Conservation (phyloP, 2,113 vertebrate genomes). For the Ibidorhyncha struthersii region DNA sequence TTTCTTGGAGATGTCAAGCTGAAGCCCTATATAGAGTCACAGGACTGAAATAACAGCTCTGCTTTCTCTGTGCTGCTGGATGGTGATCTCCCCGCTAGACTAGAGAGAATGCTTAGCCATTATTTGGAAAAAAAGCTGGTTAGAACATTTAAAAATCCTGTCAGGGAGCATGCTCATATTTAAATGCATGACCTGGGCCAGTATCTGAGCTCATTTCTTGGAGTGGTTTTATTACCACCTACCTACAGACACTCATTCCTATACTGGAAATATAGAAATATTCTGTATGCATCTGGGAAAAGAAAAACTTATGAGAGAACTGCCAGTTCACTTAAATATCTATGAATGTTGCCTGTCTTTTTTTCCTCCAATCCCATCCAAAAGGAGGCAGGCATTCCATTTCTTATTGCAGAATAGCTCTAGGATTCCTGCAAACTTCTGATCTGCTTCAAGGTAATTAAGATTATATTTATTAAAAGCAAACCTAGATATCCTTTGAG, state of each 20-base stretch:
- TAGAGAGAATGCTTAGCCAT: background rate
- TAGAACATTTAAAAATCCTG: background rate
- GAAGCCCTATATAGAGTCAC: background rate
- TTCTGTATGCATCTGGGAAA: background rate
- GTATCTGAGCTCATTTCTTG: background rate
- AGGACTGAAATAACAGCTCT: background rate
- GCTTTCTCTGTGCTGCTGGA: background rate
- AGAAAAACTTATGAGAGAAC: background rate
- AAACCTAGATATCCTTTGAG: background rate
- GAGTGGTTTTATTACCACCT: accelerated
- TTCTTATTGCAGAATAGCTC: background rate
- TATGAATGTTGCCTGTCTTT: background rate
- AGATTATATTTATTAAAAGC: background rate
- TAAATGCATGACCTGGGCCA: background rate
- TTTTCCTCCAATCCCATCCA: background rate
- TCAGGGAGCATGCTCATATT: background rate
- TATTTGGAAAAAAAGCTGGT: background rate
- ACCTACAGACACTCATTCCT: background rate
- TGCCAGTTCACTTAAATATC: background rate
- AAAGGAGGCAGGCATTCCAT: background rate
- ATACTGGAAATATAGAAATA: background rate
- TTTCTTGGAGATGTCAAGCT: background rate
- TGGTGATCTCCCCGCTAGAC: background rate
- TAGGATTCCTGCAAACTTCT: background rate
- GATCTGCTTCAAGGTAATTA: background rate